Conservation (phyloP, 2,888 invertebrate species). For the Prosapia bicincta region DNA sequence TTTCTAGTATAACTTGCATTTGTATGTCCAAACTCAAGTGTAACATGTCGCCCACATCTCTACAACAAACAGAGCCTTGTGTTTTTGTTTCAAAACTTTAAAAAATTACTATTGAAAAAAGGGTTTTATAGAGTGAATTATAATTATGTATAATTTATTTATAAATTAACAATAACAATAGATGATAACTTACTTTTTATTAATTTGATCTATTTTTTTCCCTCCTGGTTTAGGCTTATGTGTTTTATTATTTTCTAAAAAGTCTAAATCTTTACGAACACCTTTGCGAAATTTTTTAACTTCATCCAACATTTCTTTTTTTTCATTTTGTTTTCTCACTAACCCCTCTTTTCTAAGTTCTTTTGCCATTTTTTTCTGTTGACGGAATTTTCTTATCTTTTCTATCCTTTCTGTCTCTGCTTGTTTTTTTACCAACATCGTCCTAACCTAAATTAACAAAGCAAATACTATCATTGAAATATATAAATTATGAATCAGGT, state of each 20-base stretch:
- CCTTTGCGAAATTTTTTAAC: slow-evolving; percentile 92
- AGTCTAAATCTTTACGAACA: slow-evolving; percentile 72
- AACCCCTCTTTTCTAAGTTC: slow-evolving; percentile 80
- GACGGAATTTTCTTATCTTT: slow-evolving; percentile 82
- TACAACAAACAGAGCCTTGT: no score
- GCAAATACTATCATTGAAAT: not conserved
- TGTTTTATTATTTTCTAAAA: slow-evolving; percentile 61
- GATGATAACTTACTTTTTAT: slow-evolving; percentile 31
- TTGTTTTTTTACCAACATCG: slow-evolving; percentile 70
- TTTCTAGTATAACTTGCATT: no score
- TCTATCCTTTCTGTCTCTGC: slow-evolving; percentile 82
- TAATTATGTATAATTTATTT: no score
- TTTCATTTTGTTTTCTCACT: slow-evolving; percentile 82
- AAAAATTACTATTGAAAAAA: no score
- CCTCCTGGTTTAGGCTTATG: slow-evolving; percentile 36
- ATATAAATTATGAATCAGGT: no score
- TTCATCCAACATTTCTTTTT: slow-evolving; percentile 86
- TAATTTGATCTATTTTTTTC: slow-evolving; percentile 42
- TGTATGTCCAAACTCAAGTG: no score
- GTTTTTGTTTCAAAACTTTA: no score
- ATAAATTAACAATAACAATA: no score
- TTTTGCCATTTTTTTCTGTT: slow-evolving; percentile 91
- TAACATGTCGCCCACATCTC: no score
- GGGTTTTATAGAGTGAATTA: no score
- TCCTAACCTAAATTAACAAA: slow-evolving; percentile 31